Evolutionary conservation across 1,140 invertebrate genomes (phyloP).

Genomic region (Lethrus apterus): DNA sequence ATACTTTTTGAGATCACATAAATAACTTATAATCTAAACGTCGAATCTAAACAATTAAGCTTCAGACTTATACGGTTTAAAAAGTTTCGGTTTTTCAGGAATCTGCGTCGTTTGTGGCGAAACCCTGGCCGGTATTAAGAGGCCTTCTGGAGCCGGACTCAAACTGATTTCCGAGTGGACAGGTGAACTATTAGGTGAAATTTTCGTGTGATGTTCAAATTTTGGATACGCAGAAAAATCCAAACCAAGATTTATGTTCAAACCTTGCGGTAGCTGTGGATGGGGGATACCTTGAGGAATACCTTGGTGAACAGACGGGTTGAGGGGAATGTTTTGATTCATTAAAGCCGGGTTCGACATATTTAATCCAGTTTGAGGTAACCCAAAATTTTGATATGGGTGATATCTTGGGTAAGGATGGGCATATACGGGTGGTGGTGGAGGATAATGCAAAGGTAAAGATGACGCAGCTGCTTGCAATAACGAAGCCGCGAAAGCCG

Average conservation of each 20-base stretch:
- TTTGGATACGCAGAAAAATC: constrained; percentile 26
- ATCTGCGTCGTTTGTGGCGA: constrained; percentile 36
- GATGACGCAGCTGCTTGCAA: constrained; percentile 76
- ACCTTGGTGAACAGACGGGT: constrained; percentile 17
- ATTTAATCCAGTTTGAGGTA: constrained; percentile 26
- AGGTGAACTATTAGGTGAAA: constrained; percentile 30
- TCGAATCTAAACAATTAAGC: no score
- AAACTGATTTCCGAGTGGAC: constrained; percentile 33
- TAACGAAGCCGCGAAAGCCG: constrained; percentile 83
- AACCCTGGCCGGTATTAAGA: constrained; percentile 33
- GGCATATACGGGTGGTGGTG: constrained; percentile 43
- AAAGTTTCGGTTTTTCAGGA: constrained; percentile 54
- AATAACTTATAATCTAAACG: no score
- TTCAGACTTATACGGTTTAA: constrained; percentile 63
- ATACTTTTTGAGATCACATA: no score
- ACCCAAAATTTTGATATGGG: constrained; percentile 41
- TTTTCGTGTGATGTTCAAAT: constrained; percentile 21
- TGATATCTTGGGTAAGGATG: constrained; percentile 40
- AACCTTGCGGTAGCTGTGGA: constrained; percentile 16
- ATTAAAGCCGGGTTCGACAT: constrained; percentile 25
- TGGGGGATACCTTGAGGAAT: constrained; percentile 19
- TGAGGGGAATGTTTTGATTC: constrained; percentile 19
- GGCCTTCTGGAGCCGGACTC: constrained; percentile 31
- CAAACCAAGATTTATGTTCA: constrained; percentile 35
- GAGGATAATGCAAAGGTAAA: constrained; percentile 43